Percentiles rank a stretch among this genome's conserved stretches.
These are phyloP conservation scores for Dendroctonus ponderosae DNA, from an alignment of 1,140 invertebrate species.

Conservation along the genomic window DNA sequence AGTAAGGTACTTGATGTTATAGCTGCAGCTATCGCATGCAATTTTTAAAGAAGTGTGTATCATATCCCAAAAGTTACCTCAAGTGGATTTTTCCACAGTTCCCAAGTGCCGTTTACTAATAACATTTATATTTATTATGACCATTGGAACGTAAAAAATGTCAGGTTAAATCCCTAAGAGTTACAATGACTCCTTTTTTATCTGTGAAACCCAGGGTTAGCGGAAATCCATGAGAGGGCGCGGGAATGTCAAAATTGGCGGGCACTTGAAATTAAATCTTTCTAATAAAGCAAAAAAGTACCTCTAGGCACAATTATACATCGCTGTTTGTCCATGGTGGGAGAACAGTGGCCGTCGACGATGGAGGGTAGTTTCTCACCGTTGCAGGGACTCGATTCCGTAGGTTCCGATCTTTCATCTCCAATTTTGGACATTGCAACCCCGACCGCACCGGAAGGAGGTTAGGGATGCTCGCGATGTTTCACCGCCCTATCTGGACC, in stretches of 20 bases:
- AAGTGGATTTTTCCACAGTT: too few relatives aligned
- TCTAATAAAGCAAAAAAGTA: constrained; percentile 9
- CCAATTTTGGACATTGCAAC: constrained; percentile 27
- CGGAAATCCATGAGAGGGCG: constrained; percentile 22
- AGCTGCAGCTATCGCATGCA: too few relatives aligned
- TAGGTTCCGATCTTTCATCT: constrained; percentile 13
- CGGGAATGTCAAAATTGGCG: constrained; percentile 15
- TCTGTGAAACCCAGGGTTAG: background rate
- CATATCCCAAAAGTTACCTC: too few relatives aligned
- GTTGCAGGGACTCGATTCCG: constrained; percentile 29
- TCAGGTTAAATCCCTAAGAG: too few relatives aligned
- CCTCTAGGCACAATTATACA: constrained; percentile 19
- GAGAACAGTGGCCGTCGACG: constrained; percentile 45
- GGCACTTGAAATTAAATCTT: constrained; percentile 17
- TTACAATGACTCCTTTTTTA: constrained; percentile 6
- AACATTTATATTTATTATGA: too few relatives aligned
- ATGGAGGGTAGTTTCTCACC: constrained; percentile 33
- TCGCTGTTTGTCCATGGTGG: constrained; percentile 37
- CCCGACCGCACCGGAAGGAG: constrained; percentile 32
- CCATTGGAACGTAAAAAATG: too few relatives aligned
- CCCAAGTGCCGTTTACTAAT: too few relatives aligned
- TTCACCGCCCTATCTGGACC: constrained; percentile 26
- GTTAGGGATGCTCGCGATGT: constrained; percentile 34
- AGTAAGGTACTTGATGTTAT: too few relatives aligned
- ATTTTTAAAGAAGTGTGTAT: too few relatives aligned